Evolutionary conservation across 2,113 vertebrate genomes (phyloP).

Genomic region (Ailuropoda melanoleuca): DNA sequence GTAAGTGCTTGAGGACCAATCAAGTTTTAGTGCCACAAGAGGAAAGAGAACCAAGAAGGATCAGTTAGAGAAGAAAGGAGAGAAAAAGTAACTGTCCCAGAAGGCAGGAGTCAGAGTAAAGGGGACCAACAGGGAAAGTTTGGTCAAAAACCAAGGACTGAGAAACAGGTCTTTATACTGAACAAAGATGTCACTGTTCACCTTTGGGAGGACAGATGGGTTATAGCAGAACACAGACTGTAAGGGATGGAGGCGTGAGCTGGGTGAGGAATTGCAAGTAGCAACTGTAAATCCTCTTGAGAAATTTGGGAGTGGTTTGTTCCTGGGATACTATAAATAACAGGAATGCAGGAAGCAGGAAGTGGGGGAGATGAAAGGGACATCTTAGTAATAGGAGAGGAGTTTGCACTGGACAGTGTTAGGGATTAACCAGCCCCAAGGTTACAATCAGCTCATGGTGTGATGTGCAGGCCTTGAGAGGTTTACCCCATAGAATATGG

Average conservation of each 20-base stretch:
- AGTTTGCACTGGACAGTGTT: conserved; percentile 35
- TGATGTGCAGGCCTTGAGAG: not conserved
- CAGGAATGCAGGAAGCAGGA: conserved; percentile 74
- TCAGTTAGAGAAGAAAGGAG: not conserved
- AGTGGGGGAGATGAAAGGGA: conserved; percentile 70
- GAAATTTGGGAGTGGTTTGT: conserved; percentile 75
- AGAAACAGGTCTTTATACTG: not conserved
- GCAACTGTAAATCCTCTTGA: conserved; percentile 74
- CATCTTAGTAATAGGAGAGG: conserved; percentile 65
- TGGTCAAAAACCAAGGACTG: not conserved
- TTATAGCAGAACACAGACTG: conserved; percentile 18
- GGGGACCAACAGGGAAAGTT: not conserved
- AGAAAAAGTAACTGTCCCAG: not conserved
- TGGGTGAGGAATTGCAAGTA: conserved; percentile 68
- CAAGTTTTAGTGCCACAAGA: not conserved
- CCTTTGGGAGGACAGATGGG: conserved; percentile 2
- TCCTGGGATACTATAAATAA: conserved; percentile 76
- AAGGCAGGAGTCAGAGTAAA: not conserved
- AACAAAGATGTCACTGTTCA: not conserved
- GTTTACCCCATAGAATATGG: not conserved
- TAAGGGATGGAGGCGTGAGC: conserved; percentile 36
- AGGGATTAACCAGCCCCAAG: conserved; percentile 54
- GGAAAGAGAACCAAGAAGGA: not conserved
- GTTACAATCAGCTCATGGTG: not conserved
- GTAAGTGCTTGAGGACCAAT: not conserved